Evolutionary conservation across 2,888 invertebrate species (phyloP), one percentile per base, ranked within the genome.

Genomic region (Dione vanillae): DNA sequence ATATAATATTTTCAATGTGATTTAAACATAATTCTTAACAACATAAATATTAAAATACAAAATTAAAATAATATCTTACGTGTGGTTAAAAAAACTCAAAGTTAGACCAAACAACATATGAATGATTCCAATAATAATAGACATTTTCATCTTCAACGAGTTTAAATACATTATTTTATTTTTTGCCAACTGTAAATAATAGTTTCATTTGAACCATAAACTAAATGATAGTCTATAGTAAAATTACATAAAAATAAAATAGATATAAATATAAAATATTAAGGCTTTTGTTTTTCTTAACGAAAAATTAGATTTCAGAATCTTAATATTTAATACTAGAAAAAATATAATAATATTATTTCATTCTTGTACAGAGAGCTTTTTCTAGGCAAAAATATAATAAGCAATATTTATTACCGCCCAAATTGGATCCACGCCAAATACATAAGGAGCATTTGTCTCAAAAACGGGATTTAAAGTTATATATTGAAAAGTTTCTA

Each of bases 101-200:
- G 93, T 83, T 0, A 98, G 95, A 20, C 99, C 99, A 83, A 98
- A 98, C 51, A 97, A 93, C 99, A 99, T 99, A 84, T 99, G 99
- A n/a, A 95, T 80, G 0, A 99, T 96, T 10, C 99, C 99, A 74
- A 99, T 93, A 41, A 98, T 96, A 37, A 99, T 97, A 0, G 99
- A 98, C 72, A 98, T 85, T 87, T 98, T 97, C 99, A 99, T 99
- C 92, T 99, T 99, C 85, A 96, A 96, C 0, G 98, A 97, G 87
- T 99, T 99, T 65, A 97, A 93, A 83, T 97, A 97, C 76, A 97
- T 96, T 72, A 99, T 98, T 88, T 97, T 97, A 85, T 99, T 99
- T 54, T 94, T 94, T 0, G 96, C 77, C 3, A 90, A 49, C 93
- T 93, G 81, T 11, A 20, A 54, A 67, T 37, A 10, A n/a, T 45